Evolutionary conservation across 1,140 invertebrate genomes (phyloP), one percentile per base, ranked within the genome.

Genomic region (Oedothorax gibbosus): DNA sequence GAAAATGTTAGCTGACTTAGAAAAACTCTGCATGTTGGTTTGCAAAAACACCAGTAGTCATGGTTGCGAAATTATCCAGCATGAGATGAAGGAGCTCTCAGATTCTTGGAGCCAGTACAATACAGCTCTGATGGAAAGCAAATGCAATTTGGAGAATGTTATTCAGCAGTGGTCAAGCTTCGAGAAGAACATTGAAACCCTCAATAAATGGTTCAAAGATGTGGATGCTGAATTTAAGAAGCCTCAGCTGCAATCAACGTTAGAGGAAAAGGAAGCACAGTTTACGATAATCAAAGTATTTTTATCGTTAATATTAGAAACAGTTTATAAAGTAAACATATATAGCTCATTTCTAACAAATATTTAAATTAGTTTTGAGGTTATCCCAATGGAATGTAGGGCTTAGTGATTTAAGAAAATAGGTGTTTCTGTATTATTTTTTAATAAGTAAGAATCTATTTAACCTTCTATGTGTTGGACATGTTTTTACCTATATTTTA

Each of bases 161-260:
- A 89, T 96, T 14, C 92, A 93, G 66, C 94, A 95, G 89, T 99
- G 97, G 97, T 92, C 94, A 85, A 94, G 95, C 81, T 98, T 97
- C 90, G 96, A 98, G 89, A 91, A 92, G 60, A 93, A 94, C 56
- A 91, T 97, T 51, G 94, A 97, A 86, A 90, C 92, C 12, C 93
- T 96, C 53, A 94, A 93, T 7, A 93, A 94, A 86, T 98, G 97
- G 96, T 94, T 98, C 79, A 93, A 95, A 87, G 90, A 93, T 56
- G 94, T 94, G 88, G 97, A 98, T 91, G 92, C 95, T 83, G 95
- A 82, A 15, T 21, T 87, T 7, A 86, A 87, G 65, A 86, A 97
- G 87, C 95, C 97, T 90, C 94, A 94, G 77, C 90, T 97, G 0
- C 94, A 96, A 88, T 93, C 94, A 9, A 95, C 94, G 12, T 90